Evolutionary conservation across 2,797 vertebrate species (phyloP), one percentile per base, ranked within the genome.

Genomic region (Urophycis tenuis): DNA sequence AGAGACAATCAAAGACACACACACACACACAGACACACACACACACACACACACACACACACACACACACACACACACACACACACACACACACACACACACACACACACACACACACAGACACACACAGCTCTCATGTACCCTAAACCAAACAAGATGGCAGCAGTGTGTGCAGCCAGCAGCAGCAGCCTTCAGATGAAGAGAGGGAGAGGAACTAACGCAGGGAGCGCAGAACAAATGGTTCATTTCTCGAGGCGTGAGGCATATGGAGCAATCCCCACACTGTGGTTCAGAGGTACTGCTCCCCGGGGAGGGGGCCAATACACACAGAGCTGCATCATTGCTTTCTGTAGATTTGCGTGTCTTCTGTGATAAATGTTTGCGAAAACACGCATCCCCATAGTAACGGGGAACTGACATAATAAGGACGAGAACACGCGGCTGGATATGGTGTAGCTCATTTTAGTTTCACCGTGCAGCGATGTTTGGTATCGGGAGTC

Each of bases 131-230:
- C 80, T 74, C 72, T 80, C 77, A 83, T 86, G 82, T 87, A 74
- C 71, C 60, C 10, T 8, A 84, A 86, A 85, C 79, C 77, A 80
- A 87, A 85, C 82, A 87, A 86, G 79, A 81, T 32, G 67, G 80
- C 81, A 80, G 75, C 72, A 35, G 77, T 72, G 84, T 82, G 86
- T 72, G 32, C 17, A 76, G 70, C 75, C 32, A 34, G 81, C 75
- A 71, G 49, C 32, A 78, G 82, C 30, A n/a, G n/a, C 4, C 3
- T 8, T 60, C n/a, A n/a, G 71, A 32, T 67, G 69, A 78, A 64
- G 79, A 31, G 14, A 78, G 12, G 75, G 79, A 82, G 53, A n/a
- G 45, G n/a, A 84, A 78, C 76, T 82, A 80, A 17, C 75, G 72
- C 73, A 34, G 79, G 70, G 74, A 76, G 80, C 69, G 75, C 81